Base-by-base conservation (phyloP, 2,888 invertebrate species). In the Cephus pulcher region DNA sequence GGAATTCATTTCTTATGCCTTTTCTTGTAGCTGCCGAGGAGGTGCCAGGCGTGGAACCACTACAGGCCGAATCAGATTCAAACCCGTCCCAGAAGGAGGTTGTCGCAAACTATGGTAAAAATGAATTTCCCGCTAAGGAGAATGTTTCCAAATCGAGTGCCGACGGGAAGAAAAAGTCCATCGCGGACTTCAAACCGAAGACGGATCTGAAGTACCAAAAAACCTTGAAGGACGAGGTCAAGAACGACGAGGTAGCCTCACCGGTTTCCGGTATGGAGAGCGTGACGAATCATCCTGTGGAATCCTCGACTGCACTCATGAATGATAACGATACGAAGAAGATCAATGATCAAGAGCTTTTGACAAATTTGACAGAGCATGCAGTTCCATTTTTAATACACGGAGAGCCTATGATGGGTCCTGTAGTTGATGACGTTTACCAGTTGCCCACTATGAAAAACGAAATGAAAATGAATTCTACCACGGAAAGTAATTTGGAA, bases 161-260 rank as follows among this genome's bases (percentile, higher is more conserved):
- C 34, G 90, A 90, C n/a, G 81, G 81, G 9, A 90, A 89, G 80
- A 89, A 90, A 79, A 89, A 90, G 75, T 76, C 81, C 33, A 82
- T 81, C 23, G 81, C 81, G 15, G 88, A 90, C 15, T 88, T 88
- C 74, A 90, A 90, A 75, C 69, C 81, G n/a, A 89, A 89, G 77
- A 77, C 85, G 9, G 87, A 89, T 11, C 82, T 84, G 12, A 89
- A 90, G 78, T 87, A 88, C 76, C 88, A 88, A 76, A 89, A 90
- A 78, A 34, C 81, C 4, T 76, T 76, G 34, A 71, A 75, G 33
- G 71, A 76, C 73, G 4, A 73, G 34, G 75, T 78, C 34, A 87
- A 87, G 78, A 86, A 87, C 9, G 85, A 71, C 34, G 33, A 23
- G 12, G n/a, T 56, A 9, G 56, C 23, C 23, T 56, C 15, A 23